Conservation (phyloP, 2,797 vertebrate genomes). For the Myoxocephalus aenaeus region DNA sequence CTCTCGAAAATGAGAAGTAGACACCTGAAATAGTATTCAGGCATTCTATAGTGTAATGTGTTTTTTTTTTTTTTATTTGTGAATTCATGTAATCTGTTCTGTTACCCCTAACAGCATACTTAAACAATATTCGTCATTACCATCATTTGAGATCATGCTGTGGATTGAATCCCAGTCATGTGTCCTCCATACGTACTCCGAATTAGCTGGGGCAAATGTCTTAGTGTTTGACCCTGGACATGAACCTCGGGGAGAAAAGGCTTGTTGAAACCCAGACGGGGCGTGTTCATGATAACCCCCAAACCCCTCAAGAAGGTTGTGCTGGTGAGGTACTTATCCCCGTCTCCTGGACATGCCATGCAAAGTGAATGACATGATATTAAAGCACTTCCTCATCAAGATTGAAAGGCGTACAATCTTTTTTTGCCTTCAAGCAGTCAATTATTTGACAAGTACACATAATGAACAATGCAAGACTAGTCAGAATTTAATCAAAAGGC, state of each 20-base stretch:
- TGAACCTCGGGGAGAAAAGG: slow-evolving; percentile 45
- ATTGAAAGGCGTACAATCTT: slow-evolving; percentile 74
- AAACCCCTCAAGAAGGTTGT: slow-evolving; percentile 36
- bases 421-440: slow-evolving; percentile 82
- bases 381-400: slow-evolving; percentile 82
- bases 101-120: slow-evolving; percentile 11
- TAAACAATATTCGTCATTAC: slow-evolving; percentile 37
- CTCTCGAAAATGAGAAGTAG: slow-evolving; percentile 39
- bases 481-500: slow-evolving; percentile 83
- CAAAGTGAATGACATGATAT: slow-evolving; percentile 82
- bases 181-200: slow-evolving; percentile 13
- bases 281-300: slow-evolving; percentile 64
- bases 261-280: slow-evolving; percentile 62
- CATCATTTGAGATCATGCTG: slow-evolving; percentile 19
- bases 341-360: slow-evolving; percentile 62
- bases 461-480: slow-evolving; percentile 84
- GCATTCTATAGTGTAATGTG: slow-evolving; percentile 8
- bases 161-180: slow-evolving; percentile 35
- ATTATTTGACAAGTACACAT: slow-evolving; percentile 85
- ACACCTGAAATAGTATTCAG: slow-evolving; percentile 35
- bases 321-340: slow-evolving; percentile 29
- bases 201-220: slow-evolving; percentile 37
- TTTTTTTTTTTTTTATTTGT: not conserved
- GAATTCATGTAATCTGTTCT: slow-evolving; percentile 14
- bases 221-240: slow-evolving; percentile 62